Percentiles rank a stretch among this genome's conserved stretches.
These are phyloP conservation scores for Stictocephala bisonia DNA, from an alignment of 2,888 invertebrate genomes.

Conservation along the genomic window DNA sequence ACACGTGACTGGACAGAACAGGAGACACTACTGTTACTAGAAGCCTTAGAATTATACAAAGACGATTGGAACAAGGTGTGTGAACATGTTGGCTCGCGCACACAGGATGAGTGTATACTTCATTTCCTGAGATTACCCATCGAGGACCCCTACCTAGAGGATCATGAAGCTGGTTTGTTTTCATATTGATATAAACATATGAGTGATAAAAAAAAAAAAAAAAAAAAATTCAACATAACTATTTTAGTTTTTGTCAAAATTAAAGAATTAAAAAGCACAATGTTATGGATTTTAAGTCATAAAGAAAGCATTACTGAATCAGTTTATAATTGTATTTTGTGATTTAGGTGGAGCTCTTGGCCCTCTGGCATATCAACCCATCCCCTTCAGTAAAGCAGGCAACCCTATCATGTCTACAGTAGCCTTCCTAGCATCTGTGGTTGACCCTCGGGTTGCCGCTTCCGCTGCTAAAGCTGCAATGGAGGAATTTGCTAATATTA, in stretches of 20 bases:
- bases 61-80: constrained; percentile 99
- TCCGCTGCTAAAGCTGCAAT: constrained; percentile 98
- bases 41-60: constrained; percentile 97
- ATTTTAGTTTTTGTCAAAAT: no score
- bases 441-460: constrained; percentile 97
- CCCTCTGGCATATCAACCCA: constrained; percentile 95
- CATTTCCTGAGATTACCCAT: constrained; percentile 98
- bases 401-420: constrained; percentile 99
- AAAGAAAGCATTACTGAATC: no score
- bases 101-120: constrained; percentile 99
- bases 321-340: no score
- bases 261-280: no score
- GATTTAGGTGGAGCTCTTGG: constrained; percentile 82
- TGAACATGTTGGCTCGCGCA: constrained; percentile 97
- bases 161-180: constrained; percentile 73
- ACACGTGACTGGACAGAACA: constrained; percentile 98
- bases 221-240: no score
- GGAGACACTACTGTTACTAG: constrained; percentile 93
- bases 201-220: no score
- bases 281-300: no score
- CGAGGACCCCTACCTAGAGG: constrained; percentile 97
- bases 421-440: constrained; percentile 98
- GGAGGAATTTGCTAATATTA: constrained; percentile 98
- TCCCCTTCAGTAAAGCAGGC: constrained; percentile 97
- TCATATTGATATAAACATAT: no score